phyloP scores from a whole-genome alignment of 2,113 vertebrate genomes.

The Fulica atra region DNA sequence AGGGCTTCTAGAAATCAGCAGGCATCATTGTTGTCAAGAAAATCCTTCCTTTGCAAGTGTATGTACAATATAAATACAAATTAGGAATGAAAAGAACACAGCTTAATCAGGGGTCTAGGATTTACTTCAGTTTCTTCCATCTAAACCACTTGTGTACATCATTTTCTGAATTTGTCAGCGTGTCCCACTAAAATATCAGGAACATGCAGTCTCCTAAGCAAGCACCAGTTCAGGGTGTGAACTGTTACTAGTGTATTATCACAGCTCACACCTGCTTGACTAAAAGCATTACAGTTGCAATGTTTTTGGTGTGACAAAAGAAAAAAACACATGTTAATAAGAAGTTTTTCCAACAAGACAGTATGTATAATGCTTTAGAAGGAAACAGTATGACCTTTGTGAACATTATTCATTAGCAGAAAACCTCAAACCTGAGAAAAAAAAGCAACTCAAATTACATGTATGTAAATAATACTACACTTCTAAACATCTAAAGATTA shows the following conservation, averaged over 20 bases:
- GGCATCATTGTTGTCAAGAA: not conserved
- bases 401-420: not conserved
- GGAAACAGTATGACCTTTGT: not conserved
- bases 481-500: not conserved
- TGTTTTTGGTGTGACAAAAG: not conserved
- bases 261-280: slow-evolving; percentile 22
- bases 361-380: not conserved
- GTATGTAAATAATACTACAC: not conserved
- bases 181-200: not conserved
- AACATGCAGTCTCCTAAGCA: not conserved
- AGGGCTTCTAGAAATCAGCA: not conserved
- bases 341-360: not conserved
- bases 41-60: not conserved
- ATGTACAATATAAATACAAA: not conserved
- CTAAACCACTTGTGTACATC: rapidly evolving
- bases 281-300: not conserved
- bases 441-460: not conserved
- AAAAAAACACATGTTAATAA: not conserved
- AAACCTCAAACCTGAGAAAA: not conserved
- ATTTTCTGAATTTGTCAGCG: not conserved
- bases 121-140: not conserved
- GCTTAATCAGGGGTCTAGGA: not conserved
- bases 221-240: slow-evolving; percentile 38
- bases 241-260: slow-evolving; percentile 15
- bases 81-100: not conserved